Conservation (phyloP, 2,797 vertebrate genomes). For the Schizothorax lantsangensis region DNA sequence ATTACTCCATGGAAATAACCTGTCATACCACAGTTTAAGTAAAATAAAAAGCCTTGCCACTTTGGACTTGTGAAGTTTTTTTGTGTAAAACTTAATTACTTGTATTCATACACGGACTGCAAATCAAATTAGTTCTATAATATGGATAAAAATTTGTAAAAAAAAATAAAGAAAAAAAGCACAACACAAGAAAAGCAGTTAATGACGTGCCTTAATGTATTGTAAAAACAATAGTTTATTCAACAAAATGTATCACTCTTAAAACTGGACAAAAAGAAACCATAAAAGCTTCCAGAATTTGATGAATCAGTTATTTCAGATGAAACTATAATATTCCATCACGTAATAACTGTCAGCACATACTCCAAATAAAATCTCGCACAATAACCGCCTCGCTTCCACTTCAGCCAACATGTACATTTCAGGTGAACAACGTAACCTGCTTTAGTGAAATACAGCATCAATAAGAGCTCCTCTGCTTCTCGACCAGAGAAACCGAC, state of each 20-base stretch:
- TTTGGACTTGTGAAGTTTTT: neutral
- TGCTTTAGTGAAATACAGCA: constrained; percentile 59
- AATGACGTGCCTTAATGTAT: constrained; percentile 35
- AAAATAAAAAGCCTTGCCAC: neutral
- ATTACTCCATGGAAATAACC: neutral
- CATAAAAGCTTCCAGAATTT: constrained; percentile 58
- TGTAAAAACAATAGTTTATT: constrained; percentile 76
- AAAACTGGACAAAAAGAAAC: constrained; percentile 67
- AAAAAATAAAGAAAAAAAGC: neutral
- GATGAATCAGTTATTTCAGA: constrained; percentile 35
- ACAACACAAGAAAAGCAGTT: neutral
- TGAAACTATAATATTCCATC: constrained; percentile 35
- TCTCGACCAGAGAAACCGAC: constrained; percentile 27
- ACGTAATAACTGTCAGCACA: constrained; percentile 38
- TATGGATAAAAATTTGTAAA: neutral
- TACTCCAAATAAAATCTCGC: constrained; percentile 45
- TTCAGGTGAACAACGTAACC: constrained; percentile 47
- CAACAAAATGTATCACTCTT: constrained; percentile 67
- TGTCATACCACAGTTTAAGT: neutral
- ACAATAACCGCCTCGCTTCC: constrained; percentile 46
- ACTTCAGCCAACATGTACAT: constrained; percentile 37
- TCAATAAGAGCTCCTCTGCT: constrained; percentile 47
- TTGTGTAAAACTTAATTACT: neutral
- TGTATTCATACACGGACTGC: neutral
- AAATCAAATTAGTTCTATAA: neutral